These are phyloP conservation scores for Ferrisia virgata DNA, from an alignment of 2,888 invertebrate genomes.

Conservation along the genomic window DNA sequence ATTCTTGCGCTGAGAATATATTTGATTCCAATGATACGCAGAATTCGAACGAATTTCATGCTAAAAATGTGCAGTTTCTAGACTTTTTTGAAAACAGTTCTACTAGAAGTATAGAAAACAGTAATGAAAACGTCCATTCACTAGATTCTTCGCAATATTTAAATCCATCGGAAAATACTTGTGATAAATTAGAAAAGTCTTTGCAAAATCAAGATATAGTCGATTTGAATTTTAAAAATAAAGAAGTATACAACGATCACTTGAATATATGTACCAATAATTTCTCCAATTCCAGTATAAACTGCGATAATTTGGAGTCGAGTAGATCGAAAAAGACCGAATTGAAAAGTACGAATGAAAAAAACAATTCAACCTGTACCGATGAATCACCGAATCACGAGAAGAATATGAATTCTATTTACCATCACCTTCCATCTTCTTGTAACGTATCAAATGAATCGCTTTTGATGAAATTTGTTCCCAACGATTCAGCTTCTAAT, in stretches of 20 bases:
- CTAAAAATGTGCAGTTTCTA: conserved; percentile 24
- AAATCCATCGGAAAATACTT: not conserved
- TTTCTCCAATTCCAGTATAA: not conserved
- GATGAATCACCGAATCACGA: not conserved
- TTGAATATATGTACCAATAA: not conserved
- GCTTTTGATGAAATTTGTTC: not conserved
- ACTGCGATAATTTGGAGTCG: not conserved
- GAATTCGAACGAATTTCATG: not conserved
- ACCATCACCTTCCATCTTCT: not conserved
- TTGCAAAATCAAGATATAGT: not conserved
- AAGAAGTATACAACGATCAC: not conserved
- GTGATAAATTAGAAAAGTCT: conserved; percentile 1
- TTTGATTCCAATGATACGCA: conserved; percentile 1
- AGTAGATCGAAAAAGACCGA: not conserved
- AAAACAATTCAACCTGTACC: not conserved
- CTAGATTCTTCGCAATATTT: not conserved
- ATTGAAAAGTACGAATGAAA: not conserved
- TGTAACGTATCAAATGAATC: not conserved
- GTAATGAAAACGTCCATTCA: not conserved
- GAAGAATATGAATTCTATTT: not conserved
- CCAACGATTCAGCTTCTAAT: not conserved
- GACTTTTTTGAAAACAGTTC: conserved; percentile 38
- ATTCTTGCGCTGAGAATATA: conserved; percentile 26
- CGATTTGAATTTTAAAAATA: not conserved
- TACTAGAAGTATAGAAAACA: not conserved